These are phyloP conservation scores for Xyliphius kryptos DNA, from an alignment of 2,113 vertebrate species.

Conservation along the genomic window DNA sequence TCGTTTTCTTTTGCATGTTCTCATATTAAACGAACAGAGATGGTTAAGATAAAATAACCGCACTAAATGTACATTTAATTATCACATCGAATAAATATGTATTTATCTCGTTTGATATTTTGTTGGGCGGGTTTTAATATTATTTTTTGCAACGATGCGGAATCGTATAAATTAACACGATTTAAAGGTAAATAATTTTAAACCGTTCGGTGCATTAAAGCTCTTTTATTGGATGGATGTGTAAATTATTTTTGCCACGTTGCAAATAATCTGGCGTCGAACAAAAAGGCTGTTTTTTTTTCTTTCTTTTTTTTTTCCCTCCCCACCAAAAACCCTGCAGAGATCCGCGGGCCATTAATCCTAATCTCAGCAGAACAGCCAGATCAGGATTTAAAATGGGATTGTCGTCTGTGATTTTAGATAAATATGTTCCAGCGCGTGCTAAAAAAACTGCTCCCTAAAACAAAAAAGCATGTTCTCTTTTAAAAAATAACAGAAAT, in stretches of 20 bases:
- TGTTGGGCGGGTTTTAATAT: too few relatives aligned
- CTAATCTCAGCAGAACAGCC: constrained; percentile 25
- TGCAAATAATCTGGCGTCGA: constrained; percentile 14
- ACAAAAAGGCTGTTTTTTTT: not conserved
- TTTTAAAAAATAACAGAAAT: too few relatives aligned
- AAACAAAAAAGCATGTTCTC: not conserved
- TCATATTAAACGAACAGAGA: too few relatives aligned
- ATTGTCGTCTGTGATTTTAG: not conserved
- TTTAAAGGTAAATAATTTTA: too few relatives aligned
- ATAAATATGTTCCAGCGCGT: not conserved
- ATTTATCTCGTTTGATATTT: too few relatives aligned
- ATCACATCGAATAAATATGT: too few relatives aligned
- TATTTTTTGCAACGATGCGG: too few relatives aligned
- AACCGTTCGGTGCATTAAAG: too few relatives aligned
- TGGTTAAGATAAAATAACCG: too few relatives aligned
- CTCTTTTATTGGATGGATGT: not conserved
- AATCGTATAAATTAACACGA: too few relatives aligned
- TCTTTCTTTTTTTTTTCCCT: not conserved
- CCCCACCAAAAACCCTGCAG: constrained; percentile 10
- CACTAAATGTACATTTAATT: too few relatives aligned
- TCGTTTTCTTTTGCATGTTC: too few relatives aligned
- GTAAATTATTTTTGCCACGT: not conserved
- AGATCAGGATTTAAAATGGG: not conserved
- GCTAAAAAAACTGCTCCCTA: not conserved
- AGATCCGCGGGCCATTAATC: constrained; percentile 9